These are phyloP conservation scores for Parnassius apollo DNA, from an alignment of 2,888 invertebrate genomes.

Conservation along the genomic window DNA sequence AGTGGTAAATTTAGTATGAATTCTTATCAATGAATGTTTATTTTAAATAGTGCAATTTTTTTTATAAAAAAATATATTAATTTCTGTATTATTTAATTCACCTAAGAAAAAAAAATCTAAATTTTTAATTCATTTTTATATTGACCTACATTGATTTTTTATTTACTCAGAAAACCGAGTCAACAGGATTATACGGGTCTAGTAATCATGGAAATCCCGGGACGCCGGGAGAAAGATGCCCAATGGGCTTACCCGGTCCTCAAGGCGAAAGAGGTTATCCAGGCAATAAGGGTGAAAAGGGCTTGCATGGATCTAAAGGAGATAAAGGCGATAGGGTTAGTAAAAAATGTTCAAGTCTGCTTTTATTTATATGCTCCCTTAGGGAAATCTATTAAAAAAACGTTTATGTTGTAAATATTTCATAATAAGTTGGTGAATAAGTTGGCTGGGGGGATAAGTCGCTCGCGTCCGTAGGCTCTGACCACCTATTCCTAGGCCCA, in stretches of 20 bases:
- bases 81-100: too few species aligned
- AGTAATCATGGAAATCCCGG: slow-evolving; percentile 83
- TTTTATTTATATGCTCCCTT: neutral
- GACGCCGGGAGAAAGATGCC: slow-evolving; percentile 85
- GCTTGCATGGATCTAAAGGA: slow-evolving; percentile 83
- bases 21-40: too few species aligned
- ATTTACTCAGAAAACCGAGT: slow-evolving; percentile 37
- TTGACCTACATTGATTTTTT: too few species aligned
- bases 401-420: too few species aligned
- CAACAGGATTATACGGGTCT: slow-evolving; percentile 73
- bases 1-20: slow-evolving; percentile 45
- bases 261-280: slow-evolving; percentile 84
- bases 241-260: slow-evolving; percentile 83
- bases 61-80: too few species aligned
- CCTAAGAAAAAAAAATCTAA: too few species aligned
- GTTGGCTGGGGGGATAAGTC: too few species aligned
- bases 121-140: too few species aligned
- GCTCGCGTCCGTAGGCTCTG: too few species aligned
- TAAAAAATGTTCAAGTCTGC: slow-evolving; percentile 35
- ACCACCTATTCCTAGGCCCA: too few species aligned
- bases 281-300: slow-evolving; percentile 82
- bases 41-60: too few species aligned
- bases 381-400: neutral
- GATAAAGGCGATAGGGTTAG: slow-evolving; percentile 88
- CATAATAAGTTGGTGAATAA: too few species aligned